These are phyloP conservation scores for Trichonephila inaurata DNA, from an alignment of 1,140 invertebrate genomes.

Conservation along the genomic window DNA sequence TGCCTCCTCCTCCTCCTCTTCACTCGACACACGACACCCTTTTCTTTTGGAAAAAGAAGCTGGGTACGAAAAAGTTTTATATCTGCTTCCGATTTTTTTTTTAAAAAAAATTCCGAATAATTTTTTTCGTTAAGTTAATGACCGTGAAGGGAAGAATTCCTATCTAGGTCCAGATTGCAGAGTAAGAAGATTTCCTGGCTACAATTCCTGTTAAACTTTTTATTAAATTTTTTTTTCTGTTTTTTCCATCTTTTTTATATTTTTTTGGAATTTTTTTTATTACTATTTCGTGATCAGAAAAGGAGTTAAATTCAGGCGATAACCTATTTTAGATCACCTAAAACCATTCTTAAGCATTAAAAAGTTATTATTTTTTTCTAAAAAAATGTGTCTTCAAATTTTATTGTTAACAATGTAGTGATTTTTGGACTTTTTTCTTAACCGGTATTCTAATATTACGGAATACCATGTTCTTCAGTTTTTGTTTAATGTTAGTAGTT, in stretches of 20 bases:
- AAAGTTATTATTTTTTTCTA: conserved; percentile 1
- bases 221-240: neutral
- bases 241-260: neutral
- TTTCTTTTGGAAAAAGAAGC: conserved; percentile 42
- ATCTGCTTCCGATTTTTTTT: conserved; percentile 41
- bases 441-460: neutral
- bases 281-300: neutral
- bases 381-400: neutral
- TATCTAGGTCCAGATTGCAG: conserved; percentile 39
- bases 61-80: conserved; percentile 50
- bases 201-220: conserved; percentile 49
- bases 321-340: conserved; percentile 25
- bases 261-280: neutral
- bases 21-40: conserved; percentile 16
- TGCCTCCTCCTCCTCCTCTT: neutral
- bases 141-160: conserved; percentile 67
- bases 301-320: conserved; percentile 11
- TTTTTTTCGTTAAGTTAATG: conserved; percentile 70
- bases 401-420: neutral
- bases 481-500: neutral
- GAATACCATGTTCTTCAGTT: neutral
- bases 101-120: neutral
- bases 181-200: conserved; percentile 40
- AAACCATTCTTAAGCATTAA: neutral
- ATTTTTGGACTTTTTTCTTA: neutral